phyloP scores from a whole-genome alignment of 2,797 vertebrate genomes.

The Ctenochaetus hawaiiensis region DNA sequence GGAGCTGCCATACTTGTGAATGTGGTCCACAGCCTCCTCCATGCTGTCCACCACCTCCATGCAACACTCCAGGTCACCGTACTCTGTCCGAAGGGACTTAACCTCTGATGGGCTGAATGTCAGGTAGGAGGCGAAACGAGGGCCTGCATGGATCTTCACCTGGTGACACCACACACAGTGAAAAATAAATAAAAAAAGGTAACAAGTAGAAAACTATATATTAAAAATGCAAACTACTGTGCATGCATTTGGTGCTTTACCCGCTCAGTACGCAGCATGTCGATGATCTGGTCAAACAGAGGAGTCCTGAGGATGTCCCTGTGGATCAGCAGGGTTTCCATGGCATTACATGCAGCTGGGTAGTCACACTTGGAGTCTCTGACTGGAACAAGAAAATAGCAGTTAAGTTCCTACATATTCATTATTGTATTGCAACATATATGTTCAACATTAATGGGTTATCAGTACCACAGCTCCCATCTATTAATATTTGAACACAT shows the following conservation, averaged over 20 bases:
- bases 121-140: constrained; percentile 95
- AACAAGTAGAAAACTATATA: background rate
- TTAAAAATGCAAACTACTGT: background rate
- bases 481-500: no score
- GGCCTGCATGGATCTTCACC: constrained; percentile 98
- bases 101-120: constrained; percentile 98
- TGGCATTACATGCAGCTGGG: constrained; percentile 97
- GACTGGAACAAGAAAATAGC: constrained; percentile 82
- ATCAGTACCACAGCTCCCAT: no score
- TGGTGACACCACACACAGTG: constrained; percentile 58
- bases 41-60: constrained; percentile 95
- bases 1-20: constrained; percentile 98
- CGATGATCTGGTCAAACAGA: constrained; percentile 97
- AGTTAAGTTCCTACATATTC: background rate
- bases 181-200: constrained; percentile 8
- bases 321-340: constrained; percentile 97
- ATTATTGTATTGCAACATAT: no score
- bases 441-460: no score
- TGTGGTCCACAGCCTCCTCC: constrained; percentile 95
- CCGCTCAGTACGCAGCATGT: constrained; percentile 95
- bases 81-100: constrained; percentile 95
- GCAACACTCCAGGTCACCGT: constrained; percentile 96
- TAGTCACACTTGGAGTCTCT: constrained; percentile 99
- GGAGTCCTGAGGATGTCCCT: constrained; percentile 94
- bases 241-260: constrained; percentile 73